Conservation (phyloP, 2,113 vertebrate species). For the Etheostoma spectabile region DNA sequence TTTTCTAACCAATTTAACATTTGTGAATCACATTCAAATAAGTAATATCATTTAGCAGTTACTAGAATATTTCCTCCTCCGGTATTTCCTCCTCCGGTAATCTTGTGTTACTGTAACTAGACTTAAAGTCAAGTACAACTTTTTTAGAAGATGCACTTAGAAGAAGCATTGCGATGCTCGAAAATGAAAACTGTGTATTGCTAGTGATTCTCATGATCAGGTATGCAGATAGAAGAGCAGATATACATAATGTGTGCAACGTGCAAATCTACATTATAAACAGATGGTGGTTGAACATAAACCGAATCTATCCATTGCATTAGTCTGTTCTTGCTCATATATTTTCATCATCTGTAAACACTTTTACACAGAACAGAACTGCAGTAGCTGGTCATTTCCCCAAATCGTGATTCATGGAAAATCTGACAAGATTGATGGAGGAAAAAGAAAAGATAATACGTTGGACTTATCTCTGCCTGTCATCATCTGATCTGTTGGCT, state of each 20-base stretch:
- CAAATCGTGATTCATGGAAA: conserved; percentile 4
- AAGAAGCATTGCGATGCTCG: not conserved
- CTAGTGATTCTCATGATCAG: not conserved
- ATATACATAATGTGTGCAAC: not conserved
- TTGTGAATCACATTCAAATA: no score
- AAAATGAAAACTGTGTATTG: not conserved
- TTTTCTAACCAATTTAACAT: no score
- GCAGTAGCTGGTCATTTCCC: not conserved
- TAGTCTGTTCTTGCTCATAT: not conserved
- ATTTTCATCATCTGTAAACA: conserved; percentile 10
- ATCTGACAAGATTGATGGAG: conserved; percentile 7
- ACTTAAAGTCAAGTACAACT: not conserved
- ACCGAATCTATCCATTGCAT: not conserved
- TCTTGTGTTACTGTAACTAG: no score
- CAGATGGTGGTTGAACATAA: conserved; percentile 20
- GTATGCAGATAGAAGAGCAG: not conserved
- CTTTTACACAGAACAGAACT: not conserved
- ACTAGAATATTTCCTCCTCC: no score
- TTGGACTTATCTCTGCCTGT: not conserved
- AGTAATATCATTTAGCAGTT: no score
- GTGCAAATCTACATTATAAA: conserved; percentile 1
- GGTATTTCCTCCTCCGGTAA: no score
- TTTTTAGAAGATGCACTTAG: not conserved
- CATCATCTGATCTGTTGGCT: conserved; percentile 17
- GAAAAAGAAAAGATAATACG: not conserved